Evolutionary conservation across 2,113 vertebrate species (phyloP).

Genomic region (Lonchura striata): DNA sequence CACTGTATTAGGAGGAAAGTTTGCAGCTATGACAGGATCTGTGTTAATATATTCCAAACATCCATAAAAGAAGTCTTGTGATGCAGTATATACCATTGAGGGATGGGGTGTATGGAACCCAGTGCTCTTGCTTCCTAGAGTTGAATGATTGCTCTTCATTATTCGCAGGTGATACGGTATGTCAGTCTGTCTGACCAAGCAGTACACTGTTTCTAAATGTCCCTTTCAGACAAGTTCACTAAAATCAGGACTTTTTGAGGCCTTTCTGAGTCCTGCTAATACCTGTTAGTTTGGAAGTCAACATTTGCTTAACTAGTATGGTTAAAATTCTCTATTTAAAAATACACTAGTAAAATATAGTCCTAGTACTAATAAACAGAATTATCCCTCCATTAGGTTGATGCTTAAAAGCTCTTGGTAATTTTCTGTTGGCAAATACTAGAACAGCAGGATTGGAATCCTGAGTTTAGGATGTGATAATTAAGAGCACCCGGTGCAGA

Average conservation of each 20-base stretch:
- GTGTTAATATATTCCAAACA: neutral
- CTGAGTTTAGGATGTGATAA: neutral
- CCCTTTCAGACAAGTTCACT: neutral
- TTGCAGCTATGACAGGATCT: neutral
- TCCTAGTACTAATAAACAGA: neutral
- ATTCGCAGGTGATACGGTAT: neutral
- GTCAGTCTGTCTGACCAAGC: neutral
- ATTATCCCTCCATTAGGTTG: neutral
- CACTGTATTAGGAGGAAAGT: neutral
- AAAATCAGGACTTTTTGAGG: neutral
- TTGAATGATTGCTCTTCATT: neutral
- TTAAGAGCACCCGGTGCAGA: neutral
- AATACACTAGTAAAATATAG: neutral
- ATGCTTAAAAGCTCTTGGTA: neutral
- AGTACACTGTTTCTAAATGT: neutral
- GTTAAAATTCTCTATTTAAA: neutral
- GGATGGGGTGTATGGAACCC: neutral
- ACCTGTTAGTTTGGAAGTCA: neutral
- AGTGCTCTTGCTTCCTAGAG: neutral
- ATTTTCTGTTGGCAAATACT: neutral
- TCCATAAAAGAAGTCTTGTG: neutral
- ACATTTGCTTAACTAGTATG: neutral
- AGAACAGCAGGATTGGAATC: neutral
- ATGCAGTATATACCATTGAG: neutral
- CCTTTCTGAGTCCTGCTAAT: neutral